Conservation (phyloP, 2,113 vertebrate genomes). For the Atractosteus spatula region DNA sequence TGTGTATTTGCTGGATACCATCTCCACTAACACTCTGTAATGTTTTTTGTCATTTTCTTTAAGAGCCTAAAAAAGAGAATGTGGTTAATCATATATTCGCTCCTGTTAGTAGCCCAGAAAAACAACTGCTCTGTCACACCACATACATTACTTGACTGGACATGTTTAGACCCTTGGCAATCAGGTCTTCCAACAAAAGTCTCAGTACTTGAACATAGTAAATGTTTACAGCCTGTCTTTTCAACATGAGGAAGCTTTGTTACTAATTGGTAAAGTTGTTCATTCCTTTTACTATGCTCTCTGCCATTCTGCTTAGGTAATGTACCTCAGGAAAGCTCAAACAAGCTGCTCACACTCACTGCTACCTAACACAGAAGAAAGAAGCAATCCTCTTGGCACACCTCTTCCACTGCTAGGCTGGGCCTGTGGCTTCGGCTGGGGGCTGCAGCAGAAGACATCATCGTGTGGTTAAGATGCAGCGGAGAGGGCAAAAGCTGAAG, state of each 20-base stretch:
- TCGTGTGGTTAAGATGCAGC: conserved; percentile 32
- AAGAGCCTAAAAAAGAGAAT: conserved; percentile 44
- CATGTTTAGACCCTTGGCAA: neutral
- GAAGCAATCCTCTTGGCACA: conserved; percentile 14
- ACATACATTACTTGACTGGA: neutral
- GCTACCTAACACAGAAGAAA: no score
- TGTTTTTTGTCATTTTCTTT: conserved; percentile 66
- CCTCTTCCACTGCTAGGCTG: conserved; percentile 69
- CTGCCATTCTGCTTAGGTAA: no score
- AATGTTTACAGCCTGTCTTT: no score
- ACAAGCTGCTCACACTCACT: no score
- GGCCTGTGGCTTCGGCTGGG: conserved; percentile 54
- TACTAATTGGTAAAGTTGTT: no score
- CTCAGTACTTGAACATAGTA: no score
- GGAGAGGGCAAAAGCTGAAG: conserved; percentile 57
- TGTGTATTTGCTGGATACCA: conserved; percentile 65
- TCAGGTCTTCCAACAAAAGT: no score
- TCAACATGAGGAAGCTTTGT: no score
- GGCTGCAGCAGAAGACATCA: conserved; percentile 15
- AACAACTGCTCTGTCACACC: neutral
- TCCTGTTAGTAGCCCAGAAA: neutral
- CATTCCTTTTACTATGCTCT: no score
- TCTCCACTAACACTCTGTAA: conserved; percentile 64
- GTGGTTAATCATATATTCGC: neutral
- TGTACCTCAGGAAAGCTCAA: no score